Percentiles rank a stretch among this genome's conserved stretches.
Conservation (phyloP, 2,888 invertebrate species). For the Saturnia japonica region DNA sequence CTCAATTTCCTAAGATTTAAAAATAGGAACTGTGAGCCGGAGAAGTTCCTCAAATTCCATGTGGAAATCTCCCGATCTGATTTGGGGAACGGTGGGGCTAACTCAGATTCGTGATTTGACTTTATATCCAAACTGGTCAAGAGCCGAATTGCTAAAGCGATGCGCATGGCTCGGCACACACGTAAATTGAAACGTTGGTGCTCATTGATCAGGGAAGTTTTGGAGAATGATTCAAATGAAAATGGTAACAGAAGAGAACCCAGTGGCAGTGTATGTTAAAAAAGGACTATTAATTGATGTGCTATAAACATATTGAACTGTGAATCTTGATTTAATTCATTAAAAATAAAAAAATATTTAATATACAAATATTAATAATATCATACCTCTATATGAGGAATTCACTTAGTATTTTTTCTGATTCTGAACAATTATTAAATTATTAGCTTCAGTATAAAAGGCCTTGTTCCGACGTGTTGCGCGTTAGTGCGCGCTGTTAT, state of each 20-base stretch:
- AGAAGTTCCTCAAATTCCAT: conserved; percentile 54
- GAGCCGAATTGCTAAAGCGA: conserved; percentile 21
- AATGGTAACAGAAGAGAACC: background rate
- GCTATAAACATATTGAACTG: background rate
- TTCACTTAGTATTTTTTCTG: background rate
- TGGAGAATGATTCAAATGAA: background rate
- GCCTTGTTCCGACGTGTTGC: too few relatives aligned
- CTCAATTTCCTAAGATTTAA: conserved; percentile 63
- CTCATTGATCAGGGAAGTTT: conserved; percentile 16
- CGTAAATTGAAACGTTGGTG: conserved; percentile 14
- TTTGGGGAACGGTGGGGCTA: conserved; percentile 34
- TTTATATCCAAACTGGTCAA: conserved; percentile 24
- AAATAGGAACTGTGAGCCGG: conserved; percentile 59
- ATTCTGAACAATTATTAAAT: background rate
- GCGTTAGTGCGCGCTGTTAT: too few relatives aligned
- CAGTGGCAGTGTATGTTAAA: background rate
- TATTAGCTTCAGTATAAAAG: background rate
- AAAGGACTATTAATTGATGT: background rate
- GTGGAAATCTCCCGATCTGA: conserved; percentile 47
- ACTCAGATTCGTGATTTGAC: conserved; percentile 44
- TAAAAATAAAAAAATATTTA: too few relatives aligned
- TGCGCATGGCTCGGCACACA: conserved; percentile 14
- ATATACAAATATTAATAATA: too few relatives aligned
- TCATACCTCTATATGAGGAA: background rate
- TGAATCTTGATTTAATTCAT: background rate